These are phyloP conservation scores for Tachystola acroxantha DNA, from an alignment of 2,888 invertebrate genomes.

Conservation along the genomic window DNA sequence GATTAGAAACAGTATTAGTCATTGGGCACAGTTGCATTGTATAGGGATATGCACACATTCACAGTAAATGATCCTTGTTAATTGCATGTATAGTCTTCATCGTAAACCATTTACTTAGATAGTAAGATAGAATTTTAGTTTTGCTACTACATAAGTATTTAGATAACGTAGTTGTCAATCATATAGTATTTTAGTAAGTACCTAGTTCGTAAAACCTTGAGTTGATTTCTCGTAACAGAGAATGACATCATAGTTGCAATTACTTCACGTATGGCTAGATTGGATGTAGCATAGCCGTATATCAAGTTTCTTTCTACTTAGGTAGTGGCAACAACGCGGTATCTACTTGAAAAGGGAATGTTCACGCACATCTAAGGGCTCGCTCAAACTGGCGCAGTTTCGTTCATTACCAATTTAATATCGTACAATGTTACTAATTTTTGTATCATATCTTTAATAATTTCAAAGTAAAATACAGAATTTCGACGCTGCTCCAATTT, in stretches of 20 bases:
- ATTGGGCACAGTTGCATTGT: conserved; percentile 78
- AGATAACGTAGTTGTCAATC: conserved; percentile 7
- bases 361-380: neutral
- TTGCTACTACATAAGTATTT: conserved; percentile 6
- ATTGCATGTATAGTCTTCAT: conserved; percentile 40
- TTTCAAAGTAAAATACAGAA: no score
- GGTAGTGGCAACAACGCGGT: neutral
- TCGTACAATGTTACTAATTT: no score
- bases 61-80: conserved; percentile 39
- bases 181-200: conserved; percentile 8
- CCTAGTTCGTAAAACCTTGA: conserved; percentile 9
- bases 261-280: neutral
- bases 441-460: no score
- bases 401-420: no score
- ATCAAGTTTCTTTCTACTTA: neutral
- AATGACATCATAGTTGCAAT: conserved; percentile 31
- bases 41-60: conserved; percentile 65
- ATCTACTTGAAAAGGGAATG: neutral
- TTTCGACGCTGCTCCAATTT: no score
- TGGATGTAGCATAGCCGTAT: neutral
- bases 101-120: conserved; percentile 6
- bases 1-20: conserved; percentile 51
- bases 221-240: conserved; percentile 21
- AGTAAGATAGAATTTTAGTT: conserved; percentile 7
- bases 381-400: neutral